Evolutionary conservation across 2,888 invertebrate species (phyloP).

Genomic region (Aspidapion aeneum): DNA sequence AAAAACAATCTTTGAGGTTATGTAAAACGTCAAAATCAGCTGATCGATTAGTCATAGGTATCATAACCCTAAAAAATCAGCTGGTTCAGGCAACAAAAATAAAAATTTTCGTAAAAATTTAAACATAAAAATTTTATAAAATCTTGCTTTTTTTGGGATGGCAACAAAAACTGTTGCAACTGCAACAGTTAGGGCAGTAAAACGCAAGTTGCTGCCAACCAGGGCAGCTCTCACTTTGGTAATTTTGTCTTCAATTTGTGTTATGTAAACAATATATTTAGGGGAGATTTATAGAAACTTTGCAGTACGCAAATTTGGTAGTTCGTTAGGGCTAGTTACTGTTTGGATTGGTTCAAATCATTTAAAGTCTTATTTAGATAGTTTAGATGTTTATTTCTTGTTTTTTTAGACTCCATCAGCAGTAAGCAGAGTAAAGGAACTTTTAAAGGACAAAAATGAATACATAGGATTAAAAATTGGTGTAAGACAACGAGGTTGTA

Average conservation of each 20-base stretch:
- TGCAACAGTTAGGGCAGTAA: conserved; percentile 86
- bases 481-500: conserved; percentile 95
- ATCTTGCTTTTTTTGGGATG: conserved; percentile 49
- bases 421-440: conserved; percentile 76
- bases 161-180: conserved; percentile 76
- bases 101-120: neutral
- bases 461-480: conserved; percentile 89
- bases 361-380: no score
- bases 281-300: neutral
- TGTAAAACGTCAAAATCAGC: no score
- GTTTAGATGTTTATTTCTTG: conserved; percentile 21
- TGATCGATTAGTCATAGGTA: no score
- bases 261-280: no score
- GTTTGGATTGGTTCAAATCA: no score
- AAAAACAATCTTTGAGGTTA: no score
- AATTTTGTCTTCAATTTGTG: no score
- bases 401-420: conserved; percentile 78
- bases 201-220: conserved; percentile 74
- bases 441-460: conserved; percentile 73
- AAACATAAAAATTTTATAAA: neutral
- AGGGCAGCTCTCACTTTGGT: conserved; percentile 78
- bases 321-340: no score
- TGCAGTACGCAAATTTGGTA: no score
- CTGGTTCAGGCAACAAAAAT: no score
- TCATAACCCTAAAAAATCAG: no score